Evolutionary conservation across 2,113 vertebrate species (phyloP).

Genomic region (Burhinus oedicnemus): DNA sequence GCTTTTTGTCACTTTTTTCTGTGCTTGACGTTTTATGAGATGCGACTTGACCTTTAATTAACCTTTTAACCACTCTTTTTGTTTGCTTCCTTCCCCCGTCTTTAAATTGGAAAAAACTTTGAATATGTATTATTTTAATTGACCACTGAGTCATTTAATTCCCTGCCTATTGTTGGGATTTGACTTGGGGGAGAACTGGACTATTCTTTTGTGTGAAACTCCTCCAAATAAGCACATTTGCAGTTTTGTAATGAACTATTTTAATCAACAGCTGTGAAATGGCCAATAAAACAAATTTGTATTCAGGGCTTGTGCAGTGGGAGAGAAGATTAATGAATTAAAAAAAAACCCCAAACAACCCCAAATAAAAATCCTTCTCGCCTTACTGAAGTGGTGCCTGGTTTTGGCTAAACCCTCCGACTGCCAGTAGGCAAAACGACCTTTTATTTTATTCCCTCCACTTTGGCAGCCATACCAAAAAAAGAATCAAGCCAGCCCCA

Average conservation of each 20-base stretch:
- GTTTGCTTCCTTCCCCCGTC: background rate
- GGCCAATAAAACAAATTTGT: slow-evolving; percentile 50
- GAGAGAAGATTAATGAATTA: background rate
- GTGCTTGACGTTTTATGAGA: background rate
- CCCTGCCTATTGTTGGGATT: background rate
- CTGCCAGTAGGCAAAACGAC: background rate
- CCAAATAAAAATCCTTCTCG: background rate
- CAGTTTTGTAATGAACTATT: slow-evolving; percentile 46
- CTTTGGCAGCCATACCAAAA: background rate
- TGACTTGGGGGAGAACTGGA: background rate
- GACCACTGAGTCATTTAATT: background rate
- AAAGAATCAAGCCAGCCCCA: background rate
- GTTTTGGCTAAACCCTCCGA: background rate
- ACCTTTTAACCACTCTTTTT: slow-evolving; percentile 6
- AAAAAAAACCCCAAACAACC: too few relatives aligned
- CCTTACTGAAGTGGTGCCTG: background rate
- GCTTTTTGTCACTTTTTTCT: background rate
- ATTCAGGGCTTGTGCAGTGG: background rate
- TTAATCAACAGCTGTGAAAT: slow-evolving; percentile 62
- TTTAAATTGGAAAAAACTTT: background rate
- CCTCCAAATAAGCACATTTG: slow-evolving; percentile 38
- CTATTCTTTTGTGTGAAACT: background rate
- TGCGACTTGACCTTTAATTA: slow-evolving; percentile 51
- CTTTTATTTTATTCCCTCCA: background rate
- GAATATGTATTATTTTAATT: slow-evolving; percentile 27